Evolutionary conservation across 2,888 invertebrate species (phyloP).

Genomic region (Plusia festucae): DNA sequence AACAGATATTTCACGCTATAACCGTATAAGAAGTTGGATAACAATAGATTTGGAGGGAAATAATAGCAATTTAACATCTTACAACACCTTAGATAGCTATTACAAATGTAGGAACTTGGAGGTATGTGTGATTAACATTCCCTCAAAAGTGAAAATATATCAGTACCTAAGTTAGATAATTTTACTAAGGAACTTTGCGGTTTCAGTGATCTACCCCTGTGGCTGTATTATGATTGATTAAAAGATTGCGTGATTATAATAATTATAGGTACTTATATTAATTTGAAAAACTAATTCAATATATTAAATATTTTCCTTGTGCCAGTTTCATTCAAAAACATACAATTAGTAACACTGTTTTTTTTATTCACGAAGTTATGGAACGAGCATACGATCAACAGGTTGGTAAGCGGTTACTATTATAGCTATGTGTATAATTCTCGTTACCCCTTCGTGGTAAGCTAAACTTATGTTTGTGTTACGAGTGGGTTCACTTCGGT

Average conservation of each 20-base stretch:
- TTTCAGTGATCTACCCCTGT: not conserved
- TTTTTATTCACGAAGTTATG: too few species aligned
- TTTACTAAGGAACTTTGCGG: conserved; percentile 7
- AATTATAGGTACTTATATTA: conserved; percentile 1
- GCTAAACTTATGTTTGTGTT: too few species aligned
- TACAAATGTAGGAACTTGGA: conserved; percentile 15
- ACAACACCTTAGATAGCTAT: conserved; percentile 13
- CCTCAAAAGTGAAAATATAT: conserved; percentile 9
- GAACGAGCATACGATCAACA: too few species aligned
- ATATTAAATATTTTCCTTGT: too few species aligned
- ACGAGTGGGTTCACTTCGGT: too few species aligned
- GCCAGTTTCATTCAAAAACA: too few species aligned
- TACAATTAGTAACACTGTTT: too few species aligned
- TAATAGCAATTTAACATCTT: conserved; percentile 26
- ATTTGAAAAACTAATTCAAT: too few species aligned
- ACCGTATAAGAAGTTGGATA: conserved; percentile 61
- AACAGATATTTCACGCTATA: conserved; percentile 41
- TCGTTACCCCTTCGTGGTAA: too few species aligned
- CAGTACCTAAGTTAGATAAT: conserved; percentile 14
- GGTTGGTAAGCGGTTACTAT: too few species aligned
- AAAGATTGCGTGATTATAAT: conserved; percentile 9
- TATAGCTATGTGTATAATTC: too few species aligned
- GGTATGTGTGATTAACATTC: conserved; percentile 13
- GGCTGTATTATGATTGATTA: conserved; percentile 22
- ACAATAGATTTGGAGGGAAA: conserved; percentile 48